These are phyloP conservation scores for Folsomia candida DNA, from an alignment of 2,888 invertebrate species.

Conservation along the genomic window DNA sequence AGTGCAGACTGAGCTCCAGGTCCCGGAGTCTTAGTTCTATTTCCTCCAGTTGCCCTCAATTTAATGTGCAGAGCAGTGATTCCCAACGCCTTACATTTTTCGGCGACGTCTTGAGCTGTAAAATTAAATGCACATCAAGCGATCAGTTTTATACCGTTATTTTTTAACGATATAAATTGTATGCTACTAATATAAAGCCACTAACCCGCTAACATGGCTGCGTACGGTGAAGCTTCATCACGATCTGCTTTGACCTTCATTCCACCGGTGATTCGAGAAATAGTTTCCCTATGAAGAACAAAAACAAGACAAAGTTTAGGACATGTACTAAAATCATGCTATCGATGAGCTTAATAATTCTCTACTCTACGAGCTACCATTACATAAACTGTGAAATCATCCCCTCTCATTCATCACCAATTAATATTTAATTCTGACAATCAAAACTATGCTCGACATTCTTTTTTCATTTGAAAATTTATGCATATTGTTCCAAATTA, in stretches of 20 bases:
- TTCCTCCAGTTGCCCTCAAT: slow-evolving; percentile 96
- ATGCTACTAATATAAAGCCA: no score
- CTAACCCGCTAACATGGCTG: slow-evolving; percentile 99
- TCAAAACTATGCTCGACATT: background rate
- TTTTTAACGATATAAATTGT: no score
- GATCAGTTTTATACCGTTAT: background rate
- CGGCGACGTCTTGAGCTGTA: slow-evolving; percentile 90
- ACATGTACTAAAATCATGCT: background rate
- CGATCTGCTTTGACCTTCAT: slow-evolving; percentile 99
- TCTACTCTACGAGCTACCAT: no score
- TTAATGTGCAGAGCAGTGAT: slow-evolving; percentile 98
- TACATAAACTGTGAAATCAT: no score
- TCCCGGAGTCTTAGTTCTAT: slow-evolving; percentile 96
- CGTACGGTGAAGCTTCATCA: slow-evolving; percentile 99
- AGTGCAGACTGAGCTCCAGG: slow-evolving; percentile 98
- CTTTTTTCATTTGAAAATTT: slow-evolving; percentile 7
- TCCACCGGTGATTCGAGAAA: slow-evolving; percentile 91
- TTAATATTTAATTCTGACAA: no score
- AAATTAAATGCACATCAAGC: background rate
- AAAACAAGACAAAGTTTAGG: slow-evolving; percentile 3
- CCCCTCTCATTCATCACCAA: no score
- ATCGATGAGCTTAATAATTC: no score
- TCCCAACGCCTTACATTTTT: slow-evolving; percentile 93
- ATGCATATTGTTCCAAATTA: background rate
- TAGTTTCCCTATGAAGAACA: slow-evolving; percentile 75